Conservation (phyloP, 2,797 vertebrate genomes). For the Prionace glauca region DNA sequence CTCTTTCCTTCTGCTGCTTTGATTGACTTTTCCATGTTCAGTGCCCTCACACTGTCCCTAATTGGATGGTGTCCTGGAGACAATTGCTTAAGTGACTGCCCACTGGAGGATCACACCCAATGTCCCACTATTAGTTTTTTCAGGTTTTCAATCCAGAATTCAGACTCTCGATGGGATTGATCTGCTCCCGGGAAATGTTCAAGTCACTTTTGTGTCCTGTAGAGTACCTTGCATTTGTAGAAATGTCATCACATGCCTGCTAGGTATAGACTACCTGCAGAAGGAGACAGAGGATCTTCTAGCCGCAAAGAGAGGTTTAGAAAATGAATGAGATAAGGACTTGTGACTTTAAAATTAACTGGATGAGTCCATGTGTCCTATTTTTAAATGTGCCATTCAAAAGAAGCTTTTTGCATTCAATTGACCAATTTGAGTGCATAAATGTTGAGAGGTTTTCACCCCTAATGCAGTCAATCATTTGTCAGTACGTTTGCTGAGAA, state of each 20-base stretch:
- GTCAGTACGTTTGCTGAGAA: neutral
- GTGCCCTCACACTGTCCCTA: neutral
- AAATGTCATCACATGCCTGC: neutral
- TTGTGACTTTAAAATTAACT: neutral
- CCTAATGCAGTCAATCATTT: neutral
- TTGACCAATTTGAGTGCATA: neutral
- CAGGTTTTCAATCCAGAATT: neutral
- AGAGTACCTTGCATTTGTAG: neutral
- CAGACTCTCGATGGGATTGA: neutral
- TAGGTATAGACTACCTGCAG: neutral
- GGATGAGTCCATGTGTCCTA: neutral
- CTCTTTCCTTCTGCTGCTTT: neutral
- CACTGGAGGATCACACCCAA: neutral
- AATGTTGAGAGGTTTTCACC: neutral
- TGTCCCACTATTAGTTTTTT: neutral
- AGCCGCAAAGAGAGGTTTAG: neutral
- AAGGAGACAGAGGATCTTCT: neutral
- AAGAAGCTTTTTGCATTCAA: neutral
- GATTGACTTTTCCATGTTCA: neutral
- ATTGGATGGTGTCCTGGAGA: neutral
- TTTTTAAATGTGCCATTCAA: neutral
- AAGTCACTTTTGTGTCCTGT: neutral
- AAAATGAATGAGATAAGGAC: neutral
- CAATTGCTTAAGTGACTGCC: neutral
- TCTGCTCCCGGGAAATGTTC: neutral